phyloP scores from a whole-genome alignment of 1,140 invertebrate species.

The Drosophila sturtevanti region DNA sequence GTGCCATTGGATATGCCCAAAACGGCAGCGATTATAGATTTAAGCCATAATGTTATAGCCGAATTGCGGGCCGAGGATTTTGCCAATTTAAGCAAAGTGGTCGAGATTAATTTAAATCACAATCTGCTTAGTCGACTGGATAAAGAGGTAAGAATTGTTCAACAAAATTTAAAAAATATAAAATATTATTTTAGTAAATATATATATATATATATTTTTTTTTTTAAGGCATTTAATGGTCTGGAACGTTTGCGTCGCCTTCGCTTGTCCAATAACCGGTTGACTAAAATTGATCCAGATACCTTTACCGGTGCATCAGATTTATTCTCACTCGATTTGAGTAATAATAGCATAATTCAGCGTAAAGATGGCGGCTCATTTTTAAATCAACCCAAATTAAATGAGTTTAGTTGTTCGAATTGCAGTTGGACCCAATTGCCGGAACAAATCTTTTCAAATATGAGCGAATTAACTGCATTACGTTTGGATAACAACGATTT shows the following conservation, averaged over 20 bases:
- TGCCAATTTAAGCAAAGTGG: conserved; percentile 66
- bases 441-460: conserved; percentile 82
- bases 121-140: conserved; percentile 69
- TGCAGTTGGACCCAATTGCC: conserved; percentile 75
- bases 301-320: conserved; percentile 83
- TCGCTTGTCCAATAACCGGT: conserved; percentile 84
- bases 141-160: conserved; percentile 53
- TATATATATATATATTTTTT: no score
- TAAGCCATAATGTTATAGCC: conserved; percentile 73
- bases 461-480: conserved; percentile 81
- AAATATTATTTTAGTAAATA: background rate
- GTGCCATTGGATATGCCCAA: conserved; percentile 73
- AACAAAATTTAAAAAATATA: background rate
- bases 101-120: conserved; percentile 69
- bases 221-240: conserved; percentile 60
- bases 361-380: conserved; percentile 70
- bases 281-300: conserved; percentile 83
- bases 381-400: conserved; percentile 67
- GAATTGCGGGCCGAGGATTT: conserved; percentile 71
- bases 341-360: conserved; percentile 83
- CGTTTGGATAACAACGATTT: conserved; percentile 83
- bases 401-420: conserved; percentile 67
- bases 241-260: conserved; percentile 58
- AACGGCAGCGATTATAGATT: conserved; percentile 70
- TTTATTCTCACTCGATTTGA: conserved; percentile 83